Evolutionary conservation across 2,113 vertebrate species (phyloP).

Genomic region (Calyptomena viridis): DNA sequence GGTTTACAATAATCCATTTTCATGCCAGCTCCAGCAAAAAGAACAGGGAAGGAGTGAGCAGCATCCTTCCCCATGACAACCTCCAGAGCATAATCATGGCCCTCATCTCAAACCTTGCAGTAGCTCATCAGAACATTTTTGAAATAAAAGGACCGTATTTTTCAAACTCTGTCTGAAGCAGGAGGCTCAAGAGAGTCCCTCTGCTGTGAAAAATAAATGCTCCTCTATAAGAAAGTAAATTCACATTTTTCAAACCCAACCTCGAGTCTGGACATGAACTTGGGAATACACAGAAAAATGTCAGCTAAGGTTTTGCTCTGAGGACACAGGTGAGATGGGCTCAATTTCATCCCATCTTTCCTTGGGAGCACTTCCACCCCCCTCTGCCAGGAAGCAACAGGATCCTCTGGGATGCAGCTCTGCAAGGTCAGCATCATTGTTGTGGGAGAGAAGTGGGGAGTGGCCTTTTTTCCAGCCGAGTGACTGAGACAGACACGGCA

Average conservation of each 20-base stretch:
- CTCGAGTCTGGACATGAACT: background rate
- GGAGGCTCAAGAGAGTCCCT: background rate
- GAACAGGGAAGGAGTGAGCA: background rate
- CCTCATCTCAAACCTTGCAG: background rate
- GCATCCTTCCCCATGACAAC: background rate
- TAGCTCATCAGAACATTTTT: background rate
- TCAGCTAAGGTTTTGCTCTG: background rate
- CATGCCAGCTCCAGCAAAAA: background rate
- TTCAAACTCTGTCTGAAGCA: background rate
- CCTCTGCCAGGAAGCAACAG: background rate
- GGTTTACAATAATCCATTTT: constrained; percentile 39
- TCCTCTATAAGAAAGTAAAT: background rate
- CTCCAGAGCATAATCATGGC: background rate
- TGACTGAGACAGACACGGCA: background rate
- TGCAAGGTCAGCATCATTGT: too few species aligned
- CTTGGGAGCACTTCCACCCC: background rate
- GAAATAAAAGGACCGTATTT: background rate
- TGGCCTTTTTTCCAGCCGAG: background rate
- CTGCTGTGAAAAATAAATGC: background rate
- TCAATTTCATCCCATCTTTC: background rate
- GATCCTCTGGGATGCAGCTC: background rate
- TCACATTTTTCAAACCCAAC: background rate
- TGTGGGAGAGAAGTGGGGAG: background rate
- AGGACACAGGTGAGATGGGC: background rate
- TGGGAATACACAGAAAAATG: background rate